Evolutionary conservation across 2,113 vertebrate genomes (phyloP).

Genomic region (Catharus minimus): DNA sequence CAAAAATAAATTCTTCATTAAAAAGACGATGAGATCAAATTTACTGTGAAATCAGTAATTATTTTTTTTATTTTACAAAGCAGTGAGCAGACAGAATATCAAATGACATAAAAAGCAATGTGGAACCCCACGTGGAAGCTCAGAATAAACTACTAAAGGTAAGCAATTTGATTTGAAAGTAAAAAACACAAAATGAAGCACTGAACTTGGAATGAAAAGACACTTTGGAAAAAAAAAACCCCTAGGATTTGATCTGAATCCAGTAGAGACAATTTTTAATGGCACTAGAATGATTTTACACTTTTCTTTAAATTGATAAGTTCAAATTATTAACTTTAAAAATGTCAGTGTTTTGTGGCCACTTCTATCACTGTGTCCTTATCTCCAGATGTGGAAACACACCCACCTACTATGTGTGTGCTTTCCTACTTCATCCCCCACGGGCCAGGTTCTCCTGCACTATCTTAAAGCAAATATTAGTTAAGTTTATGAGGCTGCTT

Average conservation of each 20-base stretch:
- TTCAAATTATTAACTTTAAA: not conserved
- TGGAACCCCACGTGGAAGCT: not conserved
- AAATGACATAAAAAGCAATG: not conserved
- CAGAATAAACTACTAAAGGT: not conserved
- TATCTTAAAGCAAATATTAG: constrained; percentile 53
- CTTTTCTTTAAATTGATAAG: not conserved
- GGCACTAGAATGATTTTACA: not conserved
- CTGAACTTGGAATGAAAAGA: not conserved
- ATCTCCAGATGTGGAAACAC: constrained; percentile 17
- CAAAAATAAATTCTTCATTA: not conserved
- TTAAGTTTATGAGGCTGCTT: constrained; percentile 36
- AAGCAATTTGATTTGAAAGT: not conserved
- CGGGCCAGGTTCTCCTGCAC: not conserved
- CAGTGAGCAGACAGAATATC: not conserved
- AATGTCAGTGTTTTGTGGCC: not conserved
- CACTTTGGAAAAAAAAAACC: not conserved
- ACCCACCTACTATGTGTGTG: not conserved
- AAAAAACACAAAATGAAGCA: not conserved
- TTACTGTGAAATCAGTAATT: not conserved
- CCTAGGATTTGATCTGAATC: not conserved
- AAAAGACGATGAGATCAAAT: not conserved
- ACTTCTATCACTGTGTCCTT: not conserved
- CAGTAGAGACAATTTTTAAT: not conserved
- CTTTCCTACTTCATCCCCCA: not conserved
- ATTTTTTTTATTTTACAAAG: not conserved